phyloP scores from a whole-genome alignment of 1,140 invertebrate genomes.

The Euwallacea fornicatus region DNA sequence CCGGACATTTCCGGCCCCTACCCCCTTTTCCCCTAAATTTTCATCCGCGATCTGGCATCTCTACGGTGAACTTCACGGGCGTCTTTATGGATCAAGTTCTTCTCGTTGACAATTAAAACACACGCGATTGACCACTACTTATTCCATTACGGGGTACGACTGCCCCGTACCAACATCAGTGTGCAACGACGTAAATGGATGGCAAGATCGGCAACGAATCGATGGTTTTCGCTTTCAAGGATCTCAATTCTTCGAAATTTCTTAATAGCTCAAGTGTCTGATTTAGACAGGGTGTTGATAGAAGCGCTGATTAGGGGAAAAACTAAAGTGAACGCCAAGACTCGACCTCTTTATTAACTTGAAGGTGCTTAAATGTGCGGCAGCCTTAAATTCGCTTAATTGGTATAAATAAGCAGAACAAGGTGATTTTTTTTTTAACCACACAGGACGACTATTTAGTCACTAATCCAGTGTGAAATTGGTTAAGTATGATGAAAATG shows the following conservation, averaged over 20 bases:
- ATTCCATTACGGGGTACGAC: too few relatives aligned
- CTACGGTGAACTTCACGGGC: too few relatives aligned
- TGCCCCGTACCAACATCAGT: too few relatives aligned
- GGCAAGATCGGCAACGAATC: not conserved
- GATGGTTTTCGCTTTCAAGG: not conserved
- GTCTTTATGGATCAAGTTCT: too few relatives aligned
- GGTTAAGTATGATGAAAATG: not conserved
- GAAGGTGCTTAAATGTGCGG: not conserved
- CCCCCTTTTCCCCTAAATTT: too few relatives aligned
- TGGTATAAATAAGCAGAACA: conserved; percentile 8
- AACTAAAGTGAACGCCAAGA: not conserved
- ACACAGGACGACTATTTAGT: not conserved
- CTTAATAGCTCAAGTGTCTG: conserved; percentile 7
- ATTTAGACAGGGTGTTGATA: too few relatives aligned
- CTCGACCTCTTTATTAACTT: not conserved
- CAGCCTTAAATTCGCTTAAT: not conserved
- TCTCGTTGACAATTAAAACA: too few relatives aligned
- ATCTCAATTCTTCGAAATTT: conserved; percentile 13
- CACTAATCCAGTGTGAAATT: not conserved
- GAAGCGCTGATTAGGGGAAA: too few relatives aligned
- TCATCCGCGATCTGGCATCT: too few relatives aligned
- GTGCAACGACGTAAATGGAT: too few relatives aligned
- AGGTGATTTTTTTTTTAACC: conserved; percentile 7
- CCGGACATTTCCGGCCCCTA: too few relatives aligned
- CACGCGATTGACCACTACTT: too few relatives aligned